Base-by-base conservation (phyloP, 2,888 invertebrate genomes). In the Synergus itoensis region DNA sequence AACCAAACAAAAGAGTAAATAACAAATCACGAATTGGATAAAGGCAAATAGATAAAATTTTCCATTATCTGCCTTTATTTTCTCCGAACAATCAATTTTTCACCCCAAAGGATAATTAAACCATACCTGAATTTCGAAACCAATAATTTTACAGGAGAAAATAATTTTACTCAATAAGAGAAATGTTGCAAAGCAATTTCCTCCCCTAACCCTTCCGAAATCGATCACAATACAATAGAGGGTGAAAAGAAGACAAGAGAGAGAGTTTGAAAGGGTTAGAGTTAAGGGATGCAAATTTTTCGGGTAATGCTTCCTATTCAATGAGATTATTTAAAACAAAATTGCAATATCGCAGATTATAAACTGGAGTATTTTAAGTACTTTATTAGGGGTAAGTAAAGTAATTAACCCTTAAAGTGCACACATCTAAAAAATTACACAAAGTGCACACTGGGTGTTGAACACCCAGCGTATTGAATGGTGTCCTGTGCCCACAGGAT, bases 1-100 rank as follows among this genome's bases (percentile, higher is more conserved):
- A 53, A n/a, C 48, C 53, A 76, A 40, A 41, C 18, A 53, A 12
- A 77, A 67, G 79, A 63, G 77, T 78, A 62, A 62, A 28, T 28
- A 21, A 11, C 9, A 62, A 62, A 62, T 18, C 18, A 60, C 9
- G n/a, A 21, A 60, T 62, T 14, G 12, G 28, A 62, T 12, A 12
- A 60, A 21, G 8, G 1, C 16, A 53, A 16, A 48, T 36, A 53
- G 8, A n/a, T 53, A 2, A n/a, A 53, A 53, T 0, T 36, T 36
- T 36, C 36, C 5, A 36, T 36, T 36, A 36, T 5, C 5, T 36
- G 36, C 36, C 0, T 36, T 7, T 36, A 36, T 36, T 36, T 36
- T 36, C 3, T 3, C 4, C 4, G 0, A 16, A 14, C 4, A 5
- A 48, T 48, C 4, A 5, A 48, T 48, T 48, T 5, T 48, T 5